These are phyloP conservation scores for Oryzias melastigma DNA, from an alignment of 2,113 vertebrate genomes.

Conservation along the genomic window DNA sequence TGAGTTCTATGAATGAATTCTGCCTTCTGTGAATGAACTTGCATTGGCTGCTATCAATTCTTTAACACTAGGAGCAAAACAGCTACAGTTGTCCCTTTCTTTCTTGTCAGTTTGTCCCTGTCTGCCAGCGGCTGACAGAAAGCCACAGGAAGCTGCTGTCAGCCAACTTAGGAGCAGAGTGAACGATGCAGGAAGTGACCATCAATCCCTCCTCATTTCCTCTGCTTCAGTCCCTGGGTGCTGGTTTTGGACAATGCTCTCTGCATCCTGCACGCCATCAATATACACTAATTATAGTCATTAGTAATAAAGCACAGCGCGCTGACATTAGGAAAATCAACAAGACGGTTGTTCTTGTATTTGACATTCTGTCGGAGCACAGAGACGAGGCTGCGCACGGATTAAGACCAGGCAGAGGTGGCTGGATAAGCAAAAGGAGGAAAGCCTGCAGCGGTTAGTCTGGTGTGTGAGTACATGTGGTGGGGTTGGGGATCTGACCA, in stretches of 20 bases:
- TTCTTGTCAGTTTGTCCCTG: constrained; percentile 36
- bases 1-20: constrained; percentile 21
- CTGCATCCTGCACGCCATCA: constrained; percentile 59
- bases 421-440: constrained; percentile 47
- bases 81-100: constrained; percentile 17
- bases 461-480: constrained; percentile 46
- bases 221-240: constrained; percentile 51
- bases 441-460: constrained; percentile 46
- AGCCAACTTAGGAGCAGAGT: constrained; percentile 56
- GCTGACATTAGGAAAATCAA: constrained; percentile 67
- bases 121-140: constrained; percentile 48
- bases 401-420: constrained; percentile 63
- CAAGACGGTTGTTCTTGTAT: constrained; percentile 56
- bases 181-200: constrained; percentile 73
- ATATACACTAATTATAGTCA: constrained; percentile 72
- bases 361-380: constrained; percentile 41
- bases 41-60: constrained; percentile 13
- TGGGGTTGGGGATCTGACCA: constrained; percentile 42
- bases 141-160: constrained; percentile 72
- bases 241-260: constrained; percentile 44
- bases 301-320: constrained; percentile 68
- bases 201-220: constrained; percentile 74
- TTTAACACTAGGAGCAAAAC: constrained; percentile 13
- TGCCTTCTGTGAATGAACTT: constrained; percentile 12
- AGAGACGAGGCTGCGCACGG: constrained; percentile 39